Evolutionary conservation across 2,113 vertebrate genomes (phyloP), one percentile per base, ranked within the genome.

Genomic region (Cynopterus brachyotis): DNA sequence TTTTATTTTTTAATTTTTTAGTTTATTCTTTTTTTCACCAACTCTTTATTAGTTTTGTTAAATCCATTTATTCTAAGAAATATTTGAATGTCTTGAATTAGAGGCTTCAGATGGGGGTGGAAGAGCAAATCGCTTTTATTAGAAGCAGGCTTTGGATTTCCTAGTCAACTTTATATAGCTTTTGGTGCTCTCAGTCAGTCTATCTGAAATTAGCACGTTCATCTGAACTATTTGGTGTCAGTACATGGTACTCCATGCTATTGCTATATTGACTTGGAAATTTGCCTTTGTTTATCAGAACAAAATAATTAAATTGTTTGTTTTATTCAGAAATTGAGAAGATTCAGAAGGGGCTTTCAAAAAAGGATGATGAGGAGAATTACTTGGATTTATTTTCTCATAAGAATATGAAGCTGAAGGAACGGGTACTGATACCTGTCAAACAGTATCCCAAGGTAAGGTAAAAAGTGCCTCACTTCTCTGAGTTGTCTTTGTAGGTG

Each of bases 341-440:
- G 98, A 98, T 99, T 97, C 99, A 99, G 98, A 99, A 99, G 96
- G 99, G 99, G 1, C 99, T 99, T 64, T 98, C 99, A 76, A 99
- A 99, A 98, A 99, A 99, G 98, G 99, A 99, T 2, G 98, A 99
- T 30, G 99, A 99, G 0, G 99, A 99, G 87, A 98, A 98, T 45
- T 99, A 99, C 98, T 98, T 99, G 99, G 99, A 99, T 98, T 99
- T 99, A 92, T 99, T 99, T 98, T 99, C 99, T 94, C 99, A 99
- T 89, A 99, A 99, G 98, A 99, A 99, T 93, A 99, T 99, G 99
- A 99, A 99, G 76, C 99, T 99, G 96, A 99, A 99, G 97, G 99
- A 99, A 79, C 99, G 99, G 35, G 99, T 99, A 93, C 99, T 99
- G 97, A 99, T 99, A 97, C 99, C 99, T 85, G 99, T 99, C 97